phyloP scores from a whole-genome alignment of 2,888 invertebrate species.

The Mesoligia furuncula region DNA sequence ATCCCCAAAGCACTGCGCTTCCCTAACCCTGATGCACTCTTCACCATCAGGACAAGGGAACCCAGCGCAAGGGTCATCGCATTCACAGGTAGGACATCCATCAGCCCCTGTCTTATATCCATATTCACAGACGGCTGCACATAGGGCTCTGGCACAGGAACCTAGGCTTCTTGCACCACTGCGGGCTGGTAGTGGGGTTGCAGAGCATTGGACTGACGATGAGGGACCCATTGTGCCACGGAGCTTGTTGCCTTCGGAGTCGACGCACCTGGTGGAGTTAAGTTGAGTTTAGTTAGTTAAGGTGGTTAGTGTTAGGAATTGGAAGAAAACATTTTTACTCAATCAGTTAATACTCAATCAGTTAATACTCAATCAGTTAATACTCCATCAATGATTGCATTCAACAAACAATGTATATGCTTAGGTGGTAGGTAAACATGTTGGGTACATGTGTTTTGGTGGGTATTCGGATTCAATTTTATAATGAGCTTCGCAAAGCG shows the following conservation, averaged over 20 bases:
- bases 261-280: constrained; percentile 91
- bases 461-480: not conserved
- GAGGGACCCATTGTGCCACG: constrained; percentile 95
- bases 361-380: too few species aligned
- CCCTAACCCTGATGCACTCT: constrained; percentile 94
- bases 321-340: not conserved
- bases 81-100: constrained; percentile 96
- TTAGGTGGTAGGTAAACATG: too few species aligned
- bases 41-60: constrained; percentile 93
- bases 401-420: too few species aligned
- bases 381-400: too few species aligned
- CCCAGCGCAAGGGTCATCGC: constrained; percentile 95
- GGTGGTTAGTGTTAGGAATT: not conserved
- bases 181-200: constrained; percentile 78
- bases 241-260: constrained; percentile 94
- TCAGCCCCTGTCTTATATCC: constrained; percentile 93
- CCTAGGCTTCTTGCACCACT: constrained; percentile 88
- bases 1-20: constrained; percentile 91
- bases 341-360: too few species aligned
- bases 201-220: constrained; percentile 92
- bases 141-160: constrained; percentile 93
- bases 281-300: not conserved
- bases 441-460: too few species aligned
- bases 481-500: not conserved
- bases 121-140: constrained; percentile 96